phyloP scores from a whole-genome alignment of 2,113 vertebrate species.

The Geothlypis trichas region DNA sequence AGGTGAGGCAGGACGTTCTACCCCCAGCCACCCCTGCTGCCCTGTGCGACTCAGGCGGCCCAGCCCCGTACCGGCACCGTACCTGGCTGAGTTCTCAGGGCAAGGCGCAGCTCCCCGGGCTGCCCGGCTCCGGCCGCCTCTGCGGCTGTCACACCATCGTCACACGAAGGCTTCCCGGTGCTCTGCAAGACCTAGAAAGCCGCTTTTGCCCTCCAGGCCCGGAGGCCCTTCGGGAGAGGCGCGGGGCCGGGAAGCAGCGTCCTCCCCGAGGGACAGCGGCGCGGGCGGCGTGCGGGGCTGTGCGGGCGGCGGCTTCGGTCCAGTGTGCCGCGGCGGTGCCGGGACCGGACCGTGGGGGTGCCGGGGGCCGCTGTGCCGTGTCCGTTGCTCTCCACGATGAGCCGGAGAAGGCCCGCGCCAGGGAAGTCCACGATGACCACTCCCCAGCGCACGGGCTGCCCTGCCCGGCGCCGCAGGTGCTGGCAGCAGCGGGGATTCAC shows the following conservation, averaged over 20 bases:
- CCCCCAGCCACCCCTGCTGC: neutral
- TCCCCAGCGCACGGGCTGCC: slow-evolving; percentile 70
- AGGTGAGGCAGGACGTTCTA: neutral
- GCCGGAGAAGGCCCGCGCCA: slow-evolving; percentile 68
- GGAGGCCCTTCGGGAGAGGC: neutral
- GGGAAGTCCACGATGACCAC: slow-evolving; percentile 86
- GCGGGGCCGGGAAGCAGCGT: rapidly evolving
- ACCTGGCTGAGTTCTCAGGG: neutral
- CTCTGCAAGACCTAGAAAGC: neutral
- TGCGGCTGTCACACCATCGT: neutral
- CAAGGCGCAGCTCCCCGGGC: neutral
- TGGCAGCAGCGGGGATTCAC: slow-evolving; percentile 74
- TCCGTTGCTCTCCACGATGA: slow-evolving; percentile 77
- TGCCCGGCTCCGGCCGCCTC: neutral
- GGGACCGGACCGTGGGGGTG: rapidly evolving
- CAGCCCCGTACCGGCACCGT: rapidly evolving
- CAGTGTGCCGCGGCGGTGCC: neutral
- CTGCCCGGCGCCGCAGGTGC: slow-evolving; percentile 55
- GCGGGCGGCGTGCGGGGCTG: neutral
- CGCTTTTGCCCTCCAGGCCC: neutral
- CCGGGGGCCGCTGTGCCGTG: neutral
- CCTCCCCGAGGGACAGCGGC: neutral
- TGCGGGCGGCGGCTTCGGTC: rapidly evolving
- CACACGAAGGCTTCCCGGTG: neutral
- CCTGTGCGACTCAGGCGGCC: neutral